These are phyloP conservation scores for Bagarius yarrelli DNA, from an alignment of 2,113 vertebrate species.

Conservation along the genomic window DNA sequence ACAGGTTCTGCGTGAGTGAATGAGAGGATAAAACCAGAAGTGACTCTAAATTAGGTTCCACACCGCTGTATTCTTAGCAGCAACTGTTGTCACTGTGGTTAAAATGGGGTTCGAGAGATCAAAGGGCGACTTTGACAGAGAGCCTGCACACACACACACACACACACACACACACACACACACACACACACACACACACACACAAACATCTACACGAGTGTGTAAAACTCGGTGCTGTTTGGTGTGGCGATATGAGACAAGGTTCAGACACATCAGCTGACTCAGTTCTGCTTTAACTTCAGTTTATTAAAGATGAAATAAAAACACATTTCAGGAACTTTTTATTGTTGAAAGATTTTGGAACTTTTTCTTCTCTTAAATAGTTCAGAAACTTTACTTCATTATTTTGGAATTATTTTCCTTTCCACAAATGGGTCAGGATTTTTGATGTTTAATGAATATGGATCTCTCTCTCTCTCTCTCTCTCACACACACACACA, in stretches of 20 bases:
- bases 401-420: no score
- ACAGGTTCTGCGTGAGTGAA: slow-evolving; percentile 23
- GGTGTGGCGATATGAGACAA: background rate
- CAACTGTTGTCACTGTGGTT: slow-evolving; percentile 39
- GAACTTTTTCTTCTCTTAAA: no score
- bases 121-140: slow-evolving; percentile 40
- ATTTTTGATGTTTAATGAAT: no score
- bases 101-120: slow-evolving; percentile 40
- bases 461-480: no score
- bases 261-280: background rate
- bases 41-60: slow-evolving; percentile 33
- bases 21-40: slow-evolving; percentile 27
- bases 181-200: background rate
- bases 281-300: background rate
- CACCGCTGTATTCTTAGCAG: slow-evolving; percentile 38
- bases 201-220: background rate
- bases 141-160: slow-evolving; percentile 9
- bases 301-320: background rate
- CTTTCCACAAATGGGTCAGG: no score
- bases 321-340: background rate
- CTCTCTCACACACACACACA: no score
- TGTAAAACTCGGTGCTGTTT: background rate
- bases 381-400: no score
- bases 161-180: background rate
- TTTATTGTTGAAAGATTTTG: no score